These are phyloP conservation scores for Bombus pyrosoma DNA, from an alignment of 1,140 invertebrate species.

Conservation along the genomic window DNA sequence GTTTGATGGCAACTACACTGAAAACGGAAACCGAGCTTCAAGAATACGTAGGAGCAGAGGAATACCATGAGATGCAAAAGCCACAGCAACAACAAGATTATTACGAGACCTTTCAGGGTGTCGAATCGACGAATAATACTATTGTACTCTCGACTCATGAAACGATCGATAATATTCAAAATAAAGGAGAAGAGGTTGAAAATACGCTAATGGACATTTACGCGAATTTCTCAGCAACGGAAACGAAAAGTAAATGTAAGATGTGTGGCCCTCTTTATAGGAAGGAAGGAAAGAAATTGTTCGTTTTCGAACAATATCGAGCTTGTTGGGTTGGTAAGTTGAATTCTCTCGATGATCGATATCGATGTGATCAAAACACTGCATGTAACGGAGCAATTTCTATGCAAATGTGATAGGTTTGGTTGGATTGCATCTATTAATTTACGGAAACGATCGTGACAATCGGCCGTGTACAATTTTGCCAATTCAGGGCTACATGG, in stretches of 20 bases:
- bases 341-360: neutral
- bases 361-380: neutral
- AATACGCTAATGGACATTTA: slow-evolving; percentile 63
- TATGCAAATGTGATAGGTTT: slow-evolving; percentile 58
- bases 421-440: slow-evolving; percentile 73
- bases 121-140: neutral
- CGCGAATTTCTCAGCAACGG: slow-evolving; percentile 64
- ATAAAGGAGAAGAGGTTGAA: neutral
- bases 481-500: slow-evolving; percentile 73
- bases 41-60: slow-evolving; percentile 70
- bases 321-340: slow-evolving; percentile 73
- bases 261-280: slow-evolving; percentile 71
- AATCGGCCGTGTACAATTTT: slow-evolving; percentile 67
- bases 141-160: neutral
- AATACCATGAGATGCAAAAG: slow-evolving; percentile 9
- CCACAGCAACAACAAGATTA: slow-evolving; percentile 33
- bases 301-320: slow-evolving; percentile 70
- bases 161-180: neutral
- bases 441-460: slow-evolving; percentile 74
- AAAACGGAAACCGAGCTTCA: slow-evolving; percentile 46
- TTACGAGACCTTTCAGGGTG: slow-evolving; percentile 73
- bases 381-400: neutral
- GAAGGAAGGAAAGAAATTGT: slow-evolving; percentile 69
- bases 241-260: slow-evolving; percentile 62
- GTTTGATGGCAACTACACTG: slow-evolving; percentile 40